phyloP scores from a whole-genome alignment of 2,888 invertebrate species.

The Ochropacha duplaris region DNA sequence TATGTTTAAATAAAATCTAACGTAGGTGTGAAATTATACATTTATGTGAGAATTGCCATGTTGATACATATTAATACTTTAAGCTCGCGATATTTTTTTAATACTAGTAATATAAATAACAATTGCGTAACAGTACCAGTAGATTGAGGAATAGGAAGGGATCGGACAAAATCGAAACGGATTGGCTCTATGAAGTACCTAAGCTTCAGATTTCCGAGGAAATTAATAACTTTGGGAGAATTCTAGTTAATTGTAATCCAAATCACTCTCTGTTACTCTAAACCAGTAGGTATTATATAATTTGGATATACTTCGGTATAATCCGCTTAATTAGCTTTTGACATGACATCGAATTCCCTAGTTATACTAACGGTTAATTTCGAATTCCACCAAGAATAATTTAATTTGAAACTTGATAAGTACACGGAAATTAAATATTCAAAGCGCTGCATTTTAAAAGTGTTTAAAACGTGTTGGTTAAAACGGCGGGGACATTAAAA shows the following conservation, averaged over 20 bases:
- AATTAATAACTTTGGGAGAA: background rate
- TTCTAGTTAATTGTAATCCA: background rate
- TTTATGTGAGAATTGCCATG: background rate
- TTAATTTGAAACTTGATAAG: background rate
- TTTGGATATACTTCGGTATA: too few relatives aligned
- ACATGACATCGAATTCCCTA: background rate
- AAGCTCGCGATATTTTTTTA: too few relatives aligned
- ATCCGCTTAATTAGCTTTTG: background rate
- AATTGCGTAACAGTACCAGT: background rate
- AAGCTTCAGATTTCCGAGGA: background rate
- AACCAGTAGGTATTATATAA: background rate
- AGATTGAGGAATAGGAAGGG: background rate
- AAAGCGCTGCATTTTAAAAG: background rate
- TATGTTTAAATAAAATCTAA: background rate
- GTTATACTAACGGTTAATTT: background rate
- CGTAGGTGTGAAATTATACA: background rate
- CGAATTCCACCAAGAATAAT: too few relatives aligned
- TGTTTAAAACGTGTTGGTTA: background rate
- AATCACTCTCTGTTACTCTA: background rate
- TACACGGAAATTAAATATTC: background rate
- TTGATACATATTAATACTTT: background rate
- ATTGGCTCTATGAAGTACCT: background rate
- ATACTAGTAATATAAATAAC: background rate
- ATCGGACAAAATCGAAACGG: background rate
- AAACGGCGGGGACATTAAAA: conserved; percentile 7